Evolutionary conservation across 2,888 invertebrate species (phyloP).

Genomic region (Dione vanillae): DNA sequence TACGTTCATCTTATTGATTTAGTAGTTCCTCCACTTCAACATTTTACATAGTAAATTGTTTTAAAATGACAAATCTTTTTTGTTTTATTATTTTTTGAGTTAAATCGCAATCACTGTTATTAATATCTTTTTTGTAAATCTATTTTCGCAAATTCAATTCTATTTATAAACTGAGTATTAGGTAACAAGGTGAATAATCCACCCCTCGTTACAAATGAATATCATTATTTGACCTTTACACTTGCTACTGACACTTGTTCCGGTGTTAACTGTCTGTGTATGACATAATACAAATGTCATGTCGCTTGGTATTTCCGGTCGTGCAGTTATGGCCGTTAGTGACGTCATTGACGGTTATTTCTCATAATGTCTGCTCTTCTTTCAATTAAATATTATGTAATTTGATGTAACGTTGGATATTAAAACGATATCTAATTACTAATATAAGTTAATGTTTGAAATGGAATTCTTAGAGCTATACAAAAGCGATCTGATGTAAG

Average conservation of each 20-base stretch:
- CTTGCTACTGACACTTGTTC: conserved; percentile 40
- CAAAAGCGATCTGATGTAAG: too few relatives aligned
- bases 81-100: background rate
- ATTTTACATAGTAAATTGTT: background rate
- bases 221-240: conserved; percentile 45
- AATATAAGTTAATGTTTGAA: too few relatives aligned
- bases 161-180: background rate
- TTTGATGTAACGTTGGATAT: background rate
- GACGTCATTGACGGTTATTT: conserved; percentile 39
- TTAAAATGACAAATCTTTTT: background rate
- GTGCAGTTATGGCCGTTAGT: conserved; percentile 61
- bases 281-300: conserved; percentile 44
- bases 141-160: background rate
- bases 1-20: conserved; percentile 12
- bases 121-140: background rate
- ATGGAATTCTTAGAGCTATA: too few relatives aligned
- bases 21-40: background rate
- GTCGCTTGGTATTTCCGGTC: conserved; percentile 56
- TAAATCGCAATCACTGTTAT: background rate
- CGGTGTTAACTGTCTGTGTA: conserved; percentile 42
- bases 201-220: conserved; percentile 11
- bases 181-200: background rate
- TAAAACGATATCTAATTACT: too few relatives aligned
- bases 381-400: background rate
- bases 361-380: conserved; percentile 1